phyloP scores from a whole-genome alignment of 2,113 vertebrate species.

The Carassius gibelio region DNA sequence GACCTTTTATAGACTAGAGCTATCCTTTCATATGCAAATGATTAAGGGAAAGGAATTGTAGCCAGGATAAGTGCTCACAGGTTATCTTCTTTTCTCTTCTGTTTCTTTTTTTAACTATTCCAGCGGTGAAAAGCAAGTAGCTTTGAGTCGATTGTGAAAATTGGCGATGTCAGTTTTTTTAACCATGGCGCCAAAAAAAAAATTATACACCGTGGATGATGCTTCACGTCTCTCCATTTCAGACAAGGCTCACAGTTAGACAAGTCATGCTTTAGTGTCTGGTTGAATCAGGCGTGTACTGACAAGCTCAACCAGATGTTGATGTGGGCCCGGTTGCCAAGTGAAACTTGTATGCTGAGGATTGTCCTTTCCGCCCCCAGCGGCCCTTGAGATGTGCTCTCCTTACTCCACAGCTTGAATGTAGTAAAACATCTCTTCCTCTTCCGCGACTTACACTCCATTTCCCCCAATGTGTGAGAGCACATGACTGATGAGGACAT shows the following conservation, averaged over 20 bases:
- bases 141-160: constrained; percentile 80
- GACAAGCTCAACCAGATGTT: constrained; percentile 69
- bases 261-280: constrained; percentile 71
- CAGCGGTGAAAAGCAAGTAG: constrained; percentile 80
- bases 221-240: constrained; percentile 68
- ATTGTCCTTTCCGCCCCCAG: constrained; percentile 19
- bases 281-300: constrained; percentile 62
- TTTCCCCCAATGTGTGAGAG: constrained; percentile 60
- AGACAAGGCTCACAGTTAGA: constrained; percentile 64
- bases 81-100: constrained; percentile 70
- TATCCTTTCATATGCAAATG: constrained; percentile 78
- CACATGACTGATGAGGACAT: constrained; percentile 63
- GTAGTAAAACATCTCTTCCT: constrained; percentile 59
- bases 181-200: constrained; percentile 51
- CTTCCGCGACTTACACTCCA: constrained; percentile 71
- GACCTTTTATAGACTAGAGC: constrained; percentile 79
- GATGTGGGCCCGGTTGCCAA: constrained; percentile 59
- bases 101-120: constrained; percentile 78
- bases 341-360: constrained; percentile 58
- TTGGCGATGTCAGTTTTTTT: constrained; percentile 78
- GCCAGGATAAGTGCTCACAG: constrained; percentile 70
- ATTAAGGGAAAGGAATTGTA: constrained; percentile 71
- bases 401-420: constrained; percentile 42
- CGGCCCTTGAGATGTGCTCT: constrained; percentile 30
- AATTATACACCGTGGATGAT: constrained; percentile 39